Conservation (phyloP, 2,113 vertebrate genomes). For the Ceyx melanurus region DNA sequence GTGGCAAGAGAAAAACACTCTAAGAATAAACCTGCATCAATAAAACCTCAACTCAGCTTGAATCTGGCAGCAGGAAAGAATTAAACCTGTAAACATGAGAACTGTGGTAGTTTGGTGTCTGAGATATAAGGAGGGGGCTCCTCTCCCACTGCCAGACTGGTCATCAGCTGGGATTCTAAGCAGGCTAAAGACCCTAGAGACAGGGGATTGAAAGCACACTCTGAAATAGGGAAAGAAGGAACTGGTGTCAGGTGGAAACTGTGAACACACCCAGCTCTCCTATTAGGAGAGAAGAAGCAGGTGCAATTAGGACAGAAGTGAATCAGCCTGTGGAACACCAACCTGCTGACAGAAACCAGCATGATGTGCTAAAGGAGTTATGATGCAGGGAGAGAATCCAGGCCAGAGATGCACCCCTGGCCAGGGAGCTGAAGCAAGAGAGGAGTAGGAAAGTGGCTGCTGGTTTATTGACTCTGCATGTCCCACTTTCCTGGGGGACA, state of each 20-base stretch:
- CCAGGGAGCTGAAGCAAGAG: neutral
- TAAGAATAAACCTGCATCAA: neutral
- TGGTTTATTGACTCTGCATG: neutral
- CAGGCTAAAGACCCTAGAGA: neutral
- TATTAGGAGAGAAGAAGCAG: neutral
- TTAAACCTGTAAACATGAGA: neutral
- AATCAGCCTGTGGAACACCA: neutral
- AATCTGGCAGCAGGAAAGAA: neutral
- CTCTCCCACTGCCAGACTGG: neutral
- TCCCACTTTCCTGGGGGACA: neutral
- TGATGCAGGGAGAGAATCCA: neutral
- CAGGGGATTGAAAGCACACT: neutral
- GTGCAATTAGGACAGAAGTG: neutral
- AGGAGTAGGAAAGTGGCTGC: neutral
- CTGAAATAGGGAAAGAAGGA: neutral
- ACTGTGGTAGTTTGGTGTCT: neutral
- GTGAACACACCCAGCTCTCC: neutral
- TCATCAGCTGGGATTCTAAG: neutral
- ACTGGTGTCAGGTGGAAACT: neutral
- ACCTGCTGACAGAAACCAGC: neutral
- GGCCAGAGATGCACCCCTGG: neutral
- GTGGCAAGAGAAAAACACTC: neutral
- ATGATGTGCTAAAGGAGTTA: neutral
- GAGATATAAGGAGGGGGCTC: accelerated
- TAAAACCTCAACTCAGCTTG: neutral